A percentile compares a stretch with the other conserved stretches of the same genome.
Conservation (phyloP, 2,888 invertebrate species). For the Microctonus aethiopoides region DNA sequence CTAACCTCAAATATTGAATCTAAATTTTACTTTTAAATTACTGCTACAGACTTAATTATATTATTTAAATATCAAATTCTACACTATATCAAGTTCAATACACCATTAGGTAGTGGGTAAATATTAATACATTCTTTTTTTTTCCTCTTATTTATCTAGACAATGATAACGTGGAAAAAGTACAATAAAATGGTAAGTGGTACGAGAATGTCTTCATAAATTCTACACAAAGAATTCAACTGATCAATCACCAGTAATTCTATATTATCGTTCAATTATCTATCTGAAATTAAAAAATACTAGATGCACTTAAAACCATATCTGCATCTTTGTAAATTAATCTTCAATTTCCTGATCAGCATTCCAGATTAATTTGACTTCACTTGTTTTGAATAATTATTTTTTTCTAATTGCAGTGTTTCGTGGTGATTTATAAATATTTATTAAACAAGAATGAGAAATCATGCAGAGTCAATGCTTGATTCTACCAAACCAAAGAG, state of each 20-base stretch:
- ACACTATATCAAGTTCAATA: not conserved
- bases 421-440: constrained; percentile 45
- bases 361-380: constrained; percentile 15
- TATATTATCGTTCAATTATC: not conserved
- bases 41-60: too few relatives aligned
- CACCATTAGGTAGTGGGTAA: not conserved
- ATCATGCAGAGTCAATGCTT: constrained; percentile 51
- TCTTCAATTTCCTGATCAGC: not conserved
- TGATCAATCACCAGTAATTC: not conserved
- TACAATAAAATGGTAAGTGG: constrained; percentile 47
- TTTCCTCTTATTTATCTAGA: constrained; percentile 42
- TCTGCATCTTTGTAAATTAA: constrained; percentile 34
- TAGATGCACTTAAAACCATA: not conserved
- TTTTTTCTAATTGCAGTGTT: constrained; percentile 45
- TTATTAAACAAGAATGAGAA: constrained; percentile 53
- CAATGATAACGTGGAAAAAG: constrained; percentile 42
- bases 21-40: not conserved
- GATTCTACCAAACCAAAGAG: constrained; percentile 40
- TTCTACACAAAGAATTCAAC: not conserved
- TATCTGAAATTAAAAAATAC: too few relatives aligned
- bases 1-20: not conserved
- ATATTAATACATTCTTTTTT: constrained; percentile 7
- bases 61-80: not conserved
- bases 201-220: constrained; percentile 24
- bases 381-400: constrained; percentile 27